A percentile compares a stretch with the other conserved stretches of the same genome.
Evolutionary conservation across 2,797 vertebrate species (phyloP).

Genomic region (Sphenopsis melanotis): DNA sequence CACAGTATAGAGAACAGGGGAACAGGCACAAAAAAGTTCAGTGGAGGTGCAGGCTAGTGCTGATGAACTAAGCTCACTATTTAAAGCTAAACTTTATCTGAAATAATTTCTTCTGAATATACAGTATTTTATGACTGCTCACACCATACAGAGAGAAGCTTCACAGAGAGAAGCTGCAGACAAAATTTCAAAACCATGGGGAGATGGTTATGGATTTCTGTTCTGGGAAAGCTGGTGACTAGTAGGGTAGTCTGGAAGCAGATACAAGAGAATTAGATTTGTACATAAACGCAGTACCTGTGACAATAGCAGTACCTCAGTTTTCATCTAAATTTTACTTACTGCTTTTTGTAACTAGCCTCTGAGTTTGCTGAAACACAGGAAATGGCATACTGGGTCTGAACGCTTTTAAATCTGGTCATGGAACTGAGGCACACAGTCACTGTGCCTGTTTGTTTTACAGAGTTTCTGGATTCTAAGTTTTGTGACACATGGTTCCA

Average conservation of each 20-base stretch:
- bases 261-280: neutral
- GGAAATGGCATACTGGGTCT: neutral
- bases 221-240: neutral
- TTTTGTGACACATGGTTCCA: neutral
- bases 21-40: neutral
- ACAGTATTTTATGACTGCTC: neutral
- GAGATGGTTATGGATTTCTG: neutral
- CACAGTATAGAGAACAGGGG: neutral
- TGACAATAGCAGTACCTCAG: neutral
- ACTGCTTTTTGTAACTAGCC: neutral
- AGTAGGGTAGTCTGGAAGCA: neutral
- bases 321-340: neutral
- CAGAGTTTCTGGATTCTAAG: neutral
- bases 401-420: neutral
- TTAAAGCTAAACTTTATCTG: neutral
- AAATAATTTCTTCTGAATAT: neutral
- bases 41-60: neutral
- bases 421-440: neutral
- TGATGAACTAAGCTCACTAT: neutral
- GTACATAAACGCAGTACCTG: neutral
- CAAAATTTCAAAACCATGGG: neutral
- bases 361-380: neutral
- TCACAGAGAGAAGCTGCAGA: neutral
- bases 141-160: neutral
- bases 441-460: neutral